These are phyloP conservation scores for Encarsia formosa DNA, from an alignment of 2,888 invertebrate species.

Conservation along the genomic window DNA sequence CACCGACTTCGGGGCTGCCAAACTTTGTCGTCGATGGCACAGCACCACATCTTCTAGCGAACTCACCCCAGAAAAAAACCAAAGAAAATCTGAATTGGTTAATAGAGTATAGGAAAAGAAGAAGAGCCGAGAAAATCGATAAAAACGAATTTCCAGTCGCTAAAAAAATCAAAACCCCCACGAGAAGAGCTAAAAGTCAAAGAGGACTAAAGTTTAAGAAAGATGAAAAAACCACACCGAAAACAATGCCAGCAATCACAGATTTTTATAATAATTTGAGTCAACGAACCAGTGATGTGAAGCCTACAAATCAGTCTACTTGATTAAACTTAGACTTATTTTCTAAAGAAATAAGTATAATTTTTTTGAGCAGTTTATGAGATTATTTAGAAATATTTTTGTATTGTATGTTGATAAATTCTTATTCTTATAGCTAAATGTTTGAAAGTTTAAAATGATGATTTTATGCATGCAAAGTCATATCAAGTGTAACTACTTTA, in stretches of 20 bases:
- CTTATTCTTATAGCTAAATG: background rate
- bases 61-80: slow-evolving; percentile 65
- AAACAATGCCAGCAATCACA: slow-evolving; percentile 13
- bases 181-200: slow-evolving; percentile 21
- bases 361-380: too few relatives aligned
- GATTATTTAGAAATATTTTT: too few relatives aligned
- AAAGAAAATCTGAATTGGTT: slow-evolving; percentile 69
- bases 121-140: slow-evolving; percentile 40
- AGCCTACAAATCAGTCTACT: background rate
- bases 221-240: background rate
- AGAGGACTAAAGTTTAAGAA: background rate
- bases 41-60: slow-evolving; percentile 68
- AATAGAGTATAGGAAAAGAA: slow-evolving; percentile 61
- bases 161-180: slow-evolving; percentile 31
- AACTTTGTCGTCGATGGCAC: slow-evolving; percentile 73
- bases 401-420: too few relatives aligned
- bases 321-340: too few relatives aligned
- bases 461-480: background rate
- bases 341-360: too few relatives aligned
- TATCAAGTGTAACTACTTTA: too few relatives aligned
- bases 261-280: slow-evolving; percentile 19
- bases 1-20: slow-evolving; percentile 70
- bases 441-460: background rate
- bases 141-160: slow-evolving; percentile 33
- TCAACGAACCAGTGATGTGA: too few relatives aligned